Evolutionary conservation across 2,888 invertebrate species (phyloP).

Genomic region (Schizaphis graminum): DNA sequence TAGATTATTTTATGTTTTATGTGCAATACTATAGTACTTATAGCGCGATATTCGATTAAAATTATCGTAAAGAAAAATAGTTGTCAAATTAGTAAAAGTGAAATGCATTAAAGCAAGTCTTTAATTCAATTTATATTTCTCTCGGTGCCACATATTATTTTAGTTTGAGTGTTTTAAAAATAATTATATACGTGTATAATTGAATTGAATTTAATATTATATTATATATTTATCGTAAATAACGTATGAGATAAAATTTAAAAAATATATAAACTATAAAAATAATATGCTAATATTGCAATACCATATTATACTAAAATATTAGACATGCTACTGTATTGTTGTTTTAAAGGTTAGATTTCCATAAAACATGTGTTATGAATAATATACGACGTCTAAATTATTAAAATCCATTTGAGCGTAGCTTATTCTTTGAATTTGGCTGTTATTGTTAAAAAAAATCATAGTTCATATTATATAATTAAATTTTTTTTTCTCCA

Average conservation of each 20-base stretch:
- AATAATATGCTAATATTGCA: too few relatives aligned
- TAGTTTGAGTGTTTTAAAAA: not conserved
- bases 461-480: not conserved
- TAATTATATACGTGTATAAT: not conserved
- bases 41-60: too few relatives aligned
- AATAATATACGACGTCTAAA: too few relatives aligned
- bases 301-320: too few relatives aligned
- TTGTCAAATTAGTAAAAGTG: not conserved
- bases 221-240: not conserved
- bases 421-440: not conserved
- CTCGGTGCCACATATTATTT: not conserved
- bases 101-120: not conserved
- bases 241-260: too few relatives aligned
- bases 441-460: not conserved
- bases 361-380: too few relatives aligned
- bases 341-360: too few relatives aligned
- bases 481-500: not conserved
- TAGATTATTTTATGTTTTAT: too few relatives aligned
- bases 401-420: too few relatives aligned
- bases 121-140: not conserved
- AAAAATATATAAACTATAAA: too few relatives aligned
- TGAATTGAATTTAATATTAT: not conserved
- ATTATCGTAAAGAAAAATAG: not conserved
- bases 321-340: too few relatives aligned
- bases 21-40: too few relatives aligned